phyloP scores from a whole-genome alignment of 2,797 vertebrate genomes.

The Glossophaga mutica region DNA sequence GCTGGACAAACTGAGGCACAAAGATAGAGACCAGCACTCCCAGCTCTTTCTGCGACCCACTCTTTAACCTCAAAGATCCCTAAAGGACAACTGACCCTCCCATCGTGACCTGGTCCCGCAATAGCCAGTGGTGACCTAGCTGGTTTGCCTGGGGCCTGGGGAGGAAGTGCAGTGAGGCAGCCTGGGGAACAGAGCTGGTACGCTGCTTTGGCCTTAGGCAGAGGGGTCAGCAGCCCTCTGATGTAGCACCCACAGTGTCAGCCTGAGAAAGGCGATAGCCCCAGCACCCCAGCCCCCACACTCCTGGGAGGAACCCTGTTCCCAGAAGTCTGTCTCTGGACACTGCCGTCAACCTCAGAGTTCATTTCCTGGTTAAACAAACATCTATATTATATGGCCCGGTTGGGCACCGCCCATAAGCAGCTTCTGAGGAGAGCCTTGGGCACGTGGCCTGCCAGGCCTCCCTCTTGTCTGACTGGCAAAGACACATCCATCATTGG shows the following conservation, averaged over 20 bases:
- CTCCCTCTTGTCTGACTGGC: not conserved
- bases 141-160: not conserved
- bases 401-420: constrained; percentile 72
- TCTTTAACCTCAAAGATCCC: not conserved
- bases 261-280: constrained; percentile 57
- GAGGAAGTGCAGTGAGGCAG: not conserved
- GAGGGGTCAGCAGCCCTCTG: not conserved
- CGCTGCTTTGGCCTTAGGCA: not conserved
- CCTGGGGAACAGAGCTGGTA: not conserved
- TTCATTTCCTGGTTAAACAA: constrained; percentile 83
- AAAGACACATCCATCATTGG: constrained; percentile 67
- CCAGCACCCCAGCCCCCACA: not conserved
- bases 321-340: constrained; percentile 76
- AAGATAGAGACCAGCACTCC: not conserved
- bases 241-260: not conserved
- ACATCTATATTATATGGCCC: constrained; percentile 76
- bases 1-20: not conserved
- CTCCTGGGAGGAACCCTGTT: constrained; percentile 66
- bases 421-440: constrained; percentile 52
- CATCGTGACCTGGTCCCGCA: not conserved
- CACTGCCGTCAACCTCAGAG: constrained; percentile 68
- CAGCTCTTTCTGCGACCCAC: not conserved
- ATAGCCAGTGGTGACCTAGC: not conserved
- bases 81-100: not conserved
- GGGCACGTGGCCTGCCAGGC: constrained; percentile 29